phyloP scores from a whole-genome alignment of 2,113 vertebrate genomes.

The Datnioides undecimradiatus region DNA sequence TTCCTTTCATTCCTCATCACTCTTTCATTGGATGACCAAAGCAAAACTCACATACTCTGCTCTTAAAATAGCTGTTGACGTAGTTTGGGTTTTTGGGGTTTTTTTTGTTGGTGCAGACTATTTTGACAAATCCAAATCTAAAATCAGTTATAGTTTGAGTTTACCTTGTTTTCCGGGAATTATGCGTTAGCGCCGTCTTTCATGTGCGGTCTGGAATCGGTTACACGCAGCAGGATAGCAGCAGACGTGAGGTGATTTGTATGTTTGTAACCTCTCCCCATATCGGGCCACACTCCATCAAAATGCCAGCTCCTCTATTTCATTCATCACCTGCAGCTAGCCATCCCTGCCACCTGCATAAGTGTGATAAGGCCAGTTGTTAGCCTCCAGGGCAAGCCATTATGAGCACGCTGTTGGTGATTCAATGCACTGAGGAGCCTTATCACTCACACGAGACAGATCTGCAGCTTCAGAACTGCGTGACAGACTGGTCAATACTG shows the following conservation, averaged over 20 bases:
- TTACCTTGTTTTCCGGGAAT: constrained; percentile 50
- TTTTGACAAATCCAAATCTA: constrained; percentile 14
- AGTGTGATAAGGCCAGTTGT: constrained; percentile 59
- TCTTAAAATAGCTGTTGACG: constrained; percentile 29
- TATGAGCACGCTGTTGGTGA: constrained; percentile 18
- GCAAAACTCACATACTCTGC: background rate
- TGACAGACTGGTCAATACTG: background rate
- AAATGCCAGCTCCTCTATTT: constrained; percentile 43
- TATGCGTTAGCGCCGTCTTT: constrained; percentile 14
- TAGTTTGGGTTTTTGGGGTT: too few species aligned
- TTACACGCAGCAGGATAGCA: constrained; percentile 44
- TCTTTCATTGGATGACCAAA: constrained; percentile 1
- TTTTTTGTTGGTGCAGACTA: constrained; percentile 9
- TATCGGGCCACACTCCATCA: constrained; percentile 45
- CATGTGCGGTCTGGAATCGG: constrained; percentile 52
- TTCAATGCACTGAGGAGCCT: constrained; percentile 39
- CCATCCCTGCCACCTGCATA: constrained; percentile 53
- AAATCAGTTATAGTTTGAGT: constrained; percentile 9
- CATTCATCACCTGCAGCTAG: constrained; percentile 54
- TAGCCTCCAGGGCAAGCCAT: constrained; percentile 22
- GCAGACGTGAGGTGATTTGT: constrained; percentile 52
- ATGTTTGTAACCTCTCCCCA: constrained; percentile 47
- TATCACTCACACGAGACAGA: background rate
- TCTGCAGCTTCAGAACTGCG: background rate
- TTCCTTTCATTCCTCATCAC: constrained; percentile 28